Evolutionary conservation across 2,797 vertebrate species (phyloP), one percentile per base, ranked within the genome.

Genomic region (Gallinago nigripennis): DNA sequence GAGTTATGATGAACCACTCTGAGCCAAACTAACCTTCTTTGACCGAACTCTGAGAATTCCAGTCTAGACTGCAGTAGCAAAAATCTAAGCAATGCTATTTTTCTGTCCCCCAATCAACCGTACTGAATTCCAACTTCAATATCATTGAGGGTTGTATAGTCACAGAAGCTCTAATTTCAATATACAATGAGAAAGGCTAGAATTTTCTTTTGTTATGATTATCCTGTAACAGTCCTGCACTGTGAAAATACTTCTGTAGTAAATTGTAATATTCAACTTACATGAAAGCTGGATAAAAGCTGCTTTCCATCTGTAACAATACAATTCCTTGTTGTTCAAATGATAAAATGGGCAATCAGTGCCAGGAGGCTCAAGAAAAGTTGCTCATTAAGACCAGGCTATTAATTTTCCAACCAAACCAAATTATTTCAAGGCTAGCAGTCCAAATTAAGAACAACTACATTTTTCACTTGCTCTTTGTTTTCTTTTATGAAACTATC

Each of bases 1-100:
- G 23, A 92, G 71, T 39, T 82, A 17, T 13, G 11, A 41, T 61
- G 37, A 81, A 35, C n/a, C 20, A 27, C 61, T 70, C 46, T 33
- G 11, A 81, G 37, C 33, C 90, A 51, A 86, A 11, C 9, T 58
- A 61, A 57, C 8, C 13, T 60, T 76, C 63, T 39, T 11, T 0
- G 2, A 58, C 11, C 12, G 16, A 80, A 41, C n/a, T 48, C 9
- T 1, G 33, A n/a, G 16, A 63, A 57, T 25, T 48, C 48, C 45
- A 65, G 13, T 21, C 79, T 10, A 77, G 17, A 57, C 1, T 0
- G 0, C 5, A 56, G 39, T 0, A 70, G 43, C n/a, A 83, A 82
- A 69, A 18, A 6, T 25, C 9, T 33, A 24, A 80, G 21, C 37
- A 46, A 65, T 0, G 1, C 10, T 82, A 2, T 8, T 41, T 37